Evolutionary conservation across 2,888 invertebrate species (phyloP), one percentile per base, ranked within the genome.

Genomic region (Ophion ventricosus): DNA sequence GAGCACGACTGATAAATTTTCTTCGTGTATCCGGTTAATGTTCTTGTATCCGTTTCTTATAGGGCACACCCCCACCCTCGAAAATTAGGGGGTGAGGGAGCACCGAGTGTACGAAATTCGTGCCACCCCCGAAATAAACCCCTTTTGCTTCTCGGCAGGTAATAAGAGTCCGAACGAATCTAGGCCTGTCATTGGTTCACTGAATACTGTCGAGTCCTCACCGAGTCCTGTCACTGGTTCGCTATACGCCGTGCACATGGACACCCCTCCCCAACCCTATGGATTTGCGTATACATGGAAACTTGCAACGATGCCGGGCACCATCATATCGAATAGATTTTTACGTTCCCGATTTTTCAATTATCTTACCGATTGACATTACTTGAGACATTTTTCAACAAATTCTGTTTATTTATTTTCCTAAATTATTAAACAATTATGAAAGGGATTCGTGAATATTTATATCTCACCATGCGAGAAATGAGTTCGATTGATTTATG

Each of bases 1-100:
- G 29, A 59, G 23, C 59, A 57, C 14, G 72, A 72, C 72, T 72
- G 72, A 72, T 40, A 2, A 20, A 59, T 40, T 72, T 59, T 59
- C 57, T 23, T 14, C 7, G n/a, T 20, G 57, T 35, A 10, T 29
- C 35, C 8, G 40, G 3, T 3, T 72, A 25, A 59, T 40, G 23
- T 49, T 49, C 49, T 14, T 49, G 14, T 56, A 26, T 29, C 23
- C 14, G n/a, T 2, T 35, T n/a, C 49, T 69, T 69, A n/a, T 56
- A 72, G 20, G 3, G 4, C 11, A 20, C 8, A 59, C 57, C 72
- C 72, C 72, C 56, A 26, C 72, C 26, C 14, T n/a, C 2, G n/a
- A 70, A 56, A 70, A 57, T 29, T 29, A 1, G 8, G 20, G 56
- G 17, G n/a, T 26, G 1, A 23, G 67, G 17, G 17, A 70, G 23